Conservation (phyloP, 2,797 vertebrate genomes). For the Hemitrygon akajei region DNA sequence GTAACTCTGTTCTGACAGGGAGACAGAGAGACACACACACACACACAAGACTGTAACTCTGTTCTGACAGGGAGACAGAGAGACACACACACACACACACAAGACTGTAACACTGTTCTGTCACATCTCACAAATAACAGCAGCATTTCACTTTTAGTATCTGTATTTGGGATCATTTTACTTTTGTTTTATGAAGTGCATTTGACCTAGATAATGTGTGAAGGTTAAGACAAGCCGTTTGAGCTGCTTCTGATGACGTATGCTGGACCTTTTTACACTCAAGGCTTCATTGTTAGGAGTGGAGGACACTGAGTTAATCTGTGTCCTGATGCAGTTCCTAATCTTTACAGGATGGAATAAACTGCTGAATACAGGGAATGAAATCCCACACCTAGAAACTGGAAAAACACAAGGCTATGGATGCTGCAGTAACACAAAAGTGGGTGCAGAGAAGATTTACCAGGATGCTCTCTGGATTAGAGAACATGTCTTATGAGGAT, state of each 20-base stretch:
- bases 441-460: too few relatives aligned
- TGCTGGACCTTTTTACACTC: neutral
- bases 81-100: neutral
- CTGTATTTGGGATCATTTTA: neutral
- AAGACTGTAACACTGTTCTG: neutral
- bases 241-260: neutral
- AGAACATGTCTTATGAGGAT: too few relatives aligned
- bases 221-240: neutral
- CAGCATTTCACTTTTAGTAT: neutral
- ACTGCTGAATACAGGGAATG: too few relatives aligned
- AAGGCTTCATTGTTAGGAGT: neutral
- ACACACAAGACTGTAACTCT: neutral
- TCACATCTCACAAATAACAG: too few relatives aligned
- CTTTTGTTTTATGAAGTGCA: neutral
- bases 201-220: conserved; percentile 5
- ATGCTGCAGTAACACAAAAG: too few relatives aligned
- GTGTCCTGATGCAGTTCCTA: too few relatives aligned
- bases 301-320: neutral
- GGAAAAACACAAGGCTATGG: too few relatives aligned
- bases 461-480: too few relatives aligned
- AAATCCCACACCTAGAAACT: too few relatives aligned
- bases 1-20: neutral
- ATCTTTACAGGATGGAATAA: too few relatives aligned
- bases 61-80: too few relatives aligned
- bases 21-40: neutral